These are phyloP conservation scores for Protonibea diacanthus DNA, from an alignment of 2,797 vertebrate species.

Conservation along the genomic window DNA sequence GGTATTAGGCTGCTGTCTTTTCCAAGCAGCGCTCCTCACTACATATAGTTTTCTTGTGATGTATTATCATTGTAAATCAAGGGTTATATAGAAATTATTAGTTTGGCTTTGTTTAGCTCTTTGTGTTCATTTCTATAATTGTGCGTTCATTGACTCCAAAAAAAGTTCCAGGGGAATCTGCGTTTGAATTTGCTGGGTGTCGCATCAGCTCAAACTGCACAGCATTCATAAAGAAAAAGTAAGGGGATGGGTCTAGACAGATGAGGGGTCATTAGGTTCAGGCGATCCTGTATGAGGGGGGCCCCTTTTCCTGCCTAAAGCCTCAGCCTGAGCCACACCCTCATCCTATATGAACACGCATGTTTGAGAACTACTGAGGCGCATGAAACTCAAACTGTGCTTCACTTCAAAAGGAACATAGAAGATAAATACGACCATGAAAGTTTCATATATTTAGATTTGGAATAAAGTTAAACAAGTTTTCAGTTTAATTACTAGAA, in stretches of 20 bases:
- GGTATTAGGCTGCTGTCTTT: not conserved
- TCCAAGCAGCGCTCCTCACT: not conserved
- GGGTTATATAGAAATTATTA: not conserved
- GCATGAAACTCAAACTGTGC: conserved; percentile 16
- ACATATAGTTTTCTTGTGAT: not conserved
- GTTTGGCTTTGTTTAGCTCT: not conserved
- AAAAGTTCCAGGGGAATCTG: not conserved
- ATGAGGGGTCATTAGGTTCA: conserved; percentile 59
- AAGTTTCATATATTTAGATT: not conserved
- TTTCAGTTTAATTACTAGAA: not conserved
- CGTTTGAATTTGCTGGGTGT: not conserved
- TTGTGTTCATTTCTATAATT: not conserved
- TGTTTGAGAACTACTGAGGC: conserved; percentile 23
- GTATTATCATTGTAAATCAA: not conserved
- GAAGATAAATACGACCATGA: not conserved
- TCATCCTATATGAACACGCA: conserved; percentile 42
- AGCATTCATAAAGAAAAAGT: conserved; percentile 23
- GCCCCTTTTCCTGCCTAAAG: conserved; percentile 28
- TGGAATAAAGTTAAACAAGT: not conserved
- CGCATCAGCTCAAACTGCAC: conserved; percentile 1
- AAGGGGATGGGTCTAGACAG: conserved; percentile 10
- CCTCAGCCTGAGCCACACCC: conserved; percentile 25
- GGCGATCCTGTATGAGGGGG: conserved; percentile 16
- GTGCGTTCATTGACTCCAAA: not conserved
- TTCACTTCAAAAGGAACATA: not conserved